Evolutionary conservation across 2,113 vertebrate genomes (phyloP).

Genomic region (Trichechus manatus): DNA sequence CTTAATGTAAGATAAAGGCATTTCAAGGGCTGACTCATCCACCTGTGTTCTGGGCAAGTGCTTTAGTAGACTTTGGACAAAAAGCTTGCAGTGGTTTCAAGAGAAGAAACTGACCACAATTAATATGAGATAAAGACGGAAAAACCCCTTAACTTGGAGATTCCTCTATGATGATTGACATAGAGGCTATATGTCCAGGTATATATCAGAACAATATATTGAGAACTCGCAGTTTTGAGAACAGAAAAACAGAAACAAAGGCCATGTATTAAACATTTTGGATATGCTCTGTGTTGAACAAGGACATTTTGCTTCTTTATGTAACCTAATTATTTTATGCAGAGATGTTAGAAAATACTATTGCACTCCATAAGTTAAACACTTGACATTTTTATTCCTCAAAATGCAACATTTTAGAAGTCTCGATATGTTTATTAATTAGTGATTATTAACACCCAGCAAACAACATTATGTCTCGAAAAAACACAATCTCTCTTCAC

Average conservation of each 20-base stretch:
- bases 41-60: conserved; percentile 58
- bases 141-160: neutral
- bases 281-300: conserved; percentile 43
- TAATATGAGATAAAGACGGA: conserved; percentile 53
- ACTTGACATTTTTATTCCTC: conserved; percentile 89
- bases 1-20: conserved; percentile 53
- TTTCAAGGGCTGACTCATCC: conserved; percentile 60
- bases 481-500: conserved; percentile 98
- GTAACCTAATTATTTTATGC: conserved; percentile 83
- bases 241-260: conserved; percentile 66
- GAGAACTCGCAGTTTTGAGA: conserved; percentile 47
- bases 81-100: conserved; percentile 35
- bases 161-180: neutral
- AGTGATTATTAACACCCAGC: conserved; percentile 99
- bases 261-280: neutral
- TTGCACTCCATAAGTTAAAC: conserved; percentile 86
- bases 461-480: conserved; percentile 99
- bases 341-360: conserved; percentile 78
- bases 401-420: conserved; percentile 89
- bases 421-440: conserved; percentile 98
- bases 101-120: conserved; percentile 59
- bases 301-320: conserved; percentile 64
- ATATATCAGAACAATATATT: neutral
- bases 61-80: conserved; percentile 66
- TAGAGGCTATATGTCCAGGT: neutral